These are phyloP conservation scores for Tetramorium parvispinum DNA, from an alignment of 1,140 invertebrate genomes.

Conservation along the genomic window DNA sequence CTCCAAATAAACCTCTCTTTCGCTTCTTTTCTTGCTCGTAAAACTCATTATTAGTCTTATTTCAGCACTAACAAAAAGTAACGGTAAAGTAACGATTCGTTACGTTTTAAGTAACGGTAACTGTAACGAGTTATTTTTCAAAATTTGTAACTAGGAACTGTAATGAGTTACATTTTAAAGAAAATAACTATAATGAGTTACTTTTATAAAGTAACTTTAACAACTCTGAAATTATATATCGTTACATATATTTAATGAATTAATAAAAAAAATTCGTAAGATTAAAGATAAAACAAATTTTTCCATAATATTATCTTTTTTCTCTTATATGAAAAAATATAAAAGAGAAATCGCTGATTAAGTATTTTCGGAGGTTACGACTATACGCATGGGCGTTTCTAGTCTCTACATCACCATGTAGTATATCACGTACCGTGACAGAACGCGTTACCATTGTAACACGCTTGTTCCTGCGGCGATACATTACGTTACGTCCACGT, in stretches of 20 bases:
- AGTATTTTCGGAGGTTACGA: neutral
- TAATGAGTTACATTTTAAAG: too few species aligned
- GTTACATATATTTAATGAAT: neutral
- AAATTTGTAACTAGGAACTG: too few species aligned
- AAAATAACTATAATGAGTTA: too few species aligned
- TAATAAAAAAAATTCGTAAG: neutral
- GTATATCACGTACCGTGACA: conserved; percentile 71
- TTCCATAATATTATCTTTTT: neutral
- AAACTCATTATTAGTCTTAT: too few species aligned
- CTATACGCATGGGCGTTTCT: conserved; percentile 58
- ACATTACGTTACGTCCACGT: conserved; percentile 72
- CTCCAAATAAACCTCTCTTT: too few species aligned
- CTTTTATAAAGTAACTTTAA: too few species aligned
- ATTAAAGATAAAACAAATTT: neutral
- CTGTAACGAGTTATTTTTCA: too few species aligned
- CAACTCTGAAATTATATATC: neutral
- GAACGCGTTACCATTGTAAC: conserved; percentile 74
- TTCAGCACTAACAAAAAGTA: too few species aligned
- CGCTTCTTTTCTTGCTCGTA: too few species aligned
- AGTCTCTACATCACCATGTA: conserved; percentile 64
- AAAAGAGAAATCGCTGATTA: conserved; percentile 26
- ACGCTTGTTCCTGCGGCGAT: conserved; percentile 72
- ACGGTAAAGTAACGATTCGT: too few species aligned
- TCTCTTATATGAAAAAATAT: neutral
- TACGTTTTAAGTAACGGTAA: too few species aligned